These are phyloP conservation scores for Galleria mellonella DNA, from an alignment of 1,140 invertebrate species.

Conservation along the genomic window DNA sequence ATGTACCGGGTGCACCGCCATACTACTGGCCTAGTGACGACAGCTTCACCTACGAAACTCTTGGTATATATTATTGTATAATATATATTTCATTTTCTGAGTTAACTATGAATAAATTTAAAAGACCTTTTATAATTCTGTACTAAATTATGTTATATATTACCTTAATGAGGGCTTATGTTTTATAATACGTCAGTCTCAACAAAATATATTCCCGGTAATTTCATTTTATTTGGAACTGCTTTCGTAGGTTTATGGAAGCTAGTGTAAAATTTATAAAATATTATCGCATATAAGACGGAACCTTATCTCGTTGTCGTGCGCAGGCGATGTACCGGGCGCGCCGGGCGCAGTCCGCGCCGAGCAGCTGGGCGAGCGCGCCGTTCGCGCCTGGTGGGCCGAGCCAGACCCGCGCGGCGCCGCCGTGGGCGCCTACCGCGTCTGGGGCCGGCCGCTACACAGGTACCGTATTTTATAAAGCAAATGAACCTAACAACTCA, in stretches of 20 bases:
- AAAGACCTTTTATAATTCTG: no score
- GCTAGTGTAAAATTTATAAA: no score
- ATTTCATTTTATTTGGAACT: no score
- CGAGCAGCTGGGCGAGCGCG: slow-evolving; percentile 36
- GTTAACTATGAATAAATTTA: no score
- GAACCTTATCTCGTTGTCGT: no score
- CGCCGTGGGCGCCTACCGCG: slow-evolving; percentile 35
- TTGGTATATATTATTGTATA: slow-evolving; percentile 70
- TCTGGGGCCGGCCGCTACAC: slow-evolving; percentile 48
- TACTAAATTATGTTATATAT: no score
- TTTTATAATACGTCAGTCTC: no score
- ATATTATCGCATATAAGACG: no score
- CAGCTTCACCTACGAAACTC: slow-evolving; percentile 83
- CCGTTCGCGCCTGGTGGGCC: slow-evolving; percentile 52
- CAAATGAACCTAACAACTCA: no score
- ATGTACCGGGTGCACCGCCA: slow-evolving; percentile 73
- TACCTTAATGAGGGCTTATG: no score
- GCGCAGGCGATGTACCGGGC: slow-evolving; percentile 51
- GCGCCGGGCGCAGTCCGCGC: slow-evolving; percentile 41
- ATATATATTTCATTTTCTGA: neutral
- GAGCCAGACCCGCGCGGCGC: slow-evolving; percentile 48
- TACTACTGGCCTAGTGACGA: slow-evolving; percentile 82
- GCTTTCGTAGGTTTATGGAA: no score
- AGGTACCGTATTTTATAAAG: slow-evolving; percentile 22
- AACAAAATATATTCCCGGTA: no score